Evolutionary conservation across 92 coral and sea anemone species (phyloP), one percentile per base, ranked within the genome.

Genomic region (Palythoa grandis): DNA sequence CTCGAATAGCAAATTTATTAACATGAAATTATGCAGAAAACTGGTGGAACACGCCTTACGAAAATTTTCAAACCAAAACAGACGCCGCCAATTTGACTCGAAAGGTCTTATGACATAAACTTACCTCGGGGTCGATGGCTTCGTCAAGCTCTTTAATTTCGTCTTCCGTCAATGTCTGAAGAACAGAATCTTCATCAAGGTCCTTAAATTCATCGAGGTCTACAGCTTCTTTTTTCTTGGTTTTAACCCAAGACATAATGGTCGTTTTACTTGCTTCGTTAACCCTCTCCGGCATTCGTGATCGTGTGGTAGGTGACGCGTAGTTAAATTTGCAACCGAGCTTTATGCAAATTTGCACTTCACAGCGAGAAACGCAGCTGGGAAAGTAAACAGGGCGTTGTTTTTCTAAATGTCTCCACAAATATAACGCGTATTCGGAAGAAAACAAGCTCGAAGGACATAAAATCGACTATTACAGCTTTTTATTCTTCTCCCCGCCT

Each of bases 61-160:
- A 48, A 29, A 29, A 29, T 29, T 68, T 50, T 70, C 37, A 23
- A 17, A 56, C 72, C 19, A 38, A 25, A 5, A 50, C 38, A 25
- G 20, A 10, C 54, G 60, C n/a, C 76, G 50, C 48, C 17, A 63
- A 6, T 66, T 80, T 23, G 70, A 19, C 47, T n/a, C 52, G 19
- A 24, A 35, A 47, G 70, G 8, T 29, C 38, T 39, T 29, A 5
- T 39, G 29, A 29, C 50, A 43, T 0, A 43, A 43, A 54, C 98
- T 52, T 88, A 96, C 98, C 98, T 96, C 98, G 4, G 98, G 98
- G 83, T 96, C 98, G 79, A 96, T 96, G 9, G 98, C 92, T 53
- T 91, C 93, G 63, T 93, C 93, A 48, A 96, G 86, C 68, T 89
- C 95, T 68, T 92, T 91, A 76, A 96, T 77, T 88, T 96, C 98